Base-by-base conservation (phyloP, 2,113 vertebrate genomes). In the Corythornis madagascariensis region DNA sequence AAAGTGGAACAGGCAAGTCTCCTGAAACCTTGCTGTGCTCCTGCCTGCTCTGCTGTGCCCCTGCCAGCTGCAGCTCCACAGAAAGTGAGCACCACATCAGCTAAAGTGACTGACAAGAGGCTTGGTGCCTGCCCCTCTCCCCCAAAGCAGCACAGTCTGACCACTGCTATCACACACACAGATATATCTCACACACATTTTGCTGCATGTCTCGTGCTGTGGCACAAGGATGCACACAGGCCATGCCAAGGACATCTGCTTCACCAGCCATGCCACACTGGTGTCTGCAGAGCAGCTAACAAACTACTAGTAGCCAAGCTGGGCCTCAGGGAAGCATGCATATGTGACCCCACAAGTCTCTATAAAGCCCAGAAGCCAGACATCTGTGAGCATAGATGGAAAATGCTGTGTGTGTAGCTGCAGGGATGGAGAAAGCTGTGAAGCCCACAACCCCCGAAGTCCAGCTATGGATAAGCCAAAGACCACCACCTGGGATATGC, bases 301-400 rank as follows among this genome's bases (percentile, higher is more conserved):
- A 22, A 52, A 78, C 25, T 6, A 88, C 21, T 48, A 84, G 74
- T 65, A 84, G 65, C 53, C 21, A 65, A 72, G 61, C 4, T 0
- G 24, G 56, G 64, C 89, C 82, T 66, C 0, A 0, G 52, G 71
- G 64, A 61, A 65, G 83, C 57, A 52, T 25, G 33, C 52, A 7
- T 38, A 31, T 35, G 86, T 78, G 92, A 96, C 85, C 93, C 80
- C 90, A 56, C 90, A 92, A 91, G 72, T 11, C 12, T 66, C 16
- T 13, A 21, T 43, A 47, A 59, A 77, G 28, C 47, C 86, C 56
- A 67, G 72, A 28, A 90, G 80, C 72, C 35, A 42, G 48, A 52
- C 5, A 9, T 67, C 64, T 76, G 56, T 26, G 35, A 89, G 71
- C 24, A 64, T 4, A 26, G 5, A n/a, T 1, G 11, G 35, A 56